These are phyloP conservation scores for Mustelus asterias DNA, from an alignment of 2,113 vertebrate species.

Conservation along the genomic window DNA sequence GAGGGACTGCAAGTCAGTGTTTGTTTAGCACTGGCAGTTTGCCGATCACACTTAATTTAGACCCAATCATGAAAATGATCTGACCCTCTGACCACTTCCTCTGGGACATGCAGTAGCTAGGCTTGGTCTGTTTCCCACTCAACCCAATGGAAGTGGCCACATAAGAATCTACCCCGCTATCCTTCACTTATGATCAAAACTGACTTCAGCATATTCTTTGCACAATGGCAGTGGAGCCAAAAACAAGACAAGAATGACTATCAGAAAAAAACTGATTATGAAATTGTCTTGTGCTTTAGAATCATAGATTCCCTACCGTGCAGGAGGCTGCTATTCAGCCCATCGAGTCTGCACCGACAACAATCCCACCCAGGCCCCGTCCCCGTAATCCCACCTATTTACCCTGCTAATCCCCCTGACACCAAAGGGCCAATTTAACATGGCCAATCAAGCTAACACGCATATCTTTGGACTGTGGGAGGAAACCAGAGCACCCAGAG, in stretches of 20 bases:
- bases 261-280: background rate
- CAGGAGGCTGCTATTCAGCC: no score
- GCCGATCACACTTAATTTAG: background rate
- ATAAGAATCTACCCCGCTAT: background rate
- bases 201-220: background rate
- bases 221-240: background rate
- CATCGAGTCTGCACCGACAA: no score
- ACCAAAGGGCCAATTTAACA: no score
- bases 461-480: no score
- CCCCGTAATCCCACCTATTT: no score
- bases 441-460: no score
- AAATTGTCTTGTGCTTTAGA: background rate
- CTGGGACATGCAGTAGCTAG: background rate
- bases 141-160: background rate
- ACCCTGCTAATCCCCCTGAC: no score
- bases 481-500: no score
- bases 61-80: background rate
- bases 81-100: background rate
- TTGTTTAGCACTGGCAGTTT: background rate
- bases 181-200: background rate
- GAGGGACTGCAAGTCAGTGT: background rate
- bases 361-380: no score
- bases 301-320: no score
- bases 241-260: background rate
- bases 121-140: background rate